Evolutionary conservation across 2,113 vertebrate genomes (phyloP).

Genomic region (Psephotus haematonotus): DNA sequence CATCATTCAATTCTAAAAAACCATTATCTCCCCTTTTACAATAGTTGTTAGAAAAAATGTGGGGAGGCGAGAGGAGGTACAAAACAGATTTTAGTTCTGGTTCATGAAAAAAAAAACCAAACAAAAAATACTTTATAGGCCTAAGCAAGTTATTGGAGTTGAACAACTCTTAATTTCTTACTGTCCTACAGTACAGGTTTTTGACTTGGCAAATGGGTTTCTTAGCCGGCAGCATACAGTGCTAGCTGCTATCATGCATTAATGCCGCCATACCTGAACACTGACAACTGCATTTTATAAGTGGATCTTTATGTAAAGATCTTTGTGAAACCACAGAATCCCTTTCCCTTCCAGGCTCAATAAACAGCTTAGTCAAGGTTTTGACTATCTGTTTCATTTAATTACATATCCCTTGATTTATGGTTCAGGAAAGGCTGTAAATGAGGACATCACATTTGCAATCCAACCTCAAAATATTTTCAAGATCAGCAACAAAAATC

Average conservation of each 20-base stretch:
- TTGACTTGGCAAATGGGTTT: neutral
- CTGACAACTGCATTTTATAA: constrained; percentile 3
- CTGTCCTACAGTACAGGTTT: neutral
- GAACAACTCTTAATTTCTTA: neutral
- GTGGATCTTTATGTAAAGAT: constrained; percentile 36
- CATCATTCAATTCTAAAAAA: neutral
- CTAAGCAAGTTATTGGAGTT: neutral
- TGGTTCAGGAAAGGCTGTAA: constrained; percentile 52
- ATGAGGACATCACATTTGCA: constrained; percentile 52
- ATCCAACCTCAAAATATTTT: constrained; percentile 52
- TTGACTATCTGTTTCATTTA: constrained; percentile 59
- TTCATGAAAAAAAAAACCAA: neutral
- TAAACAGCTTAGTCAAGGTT: constrained; percentile 58
- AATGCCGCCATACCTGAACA: neutral
- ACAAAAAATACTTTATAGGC: neutral
- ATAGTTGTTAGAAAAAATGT: neutral
- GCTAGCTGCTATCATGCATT: neutral
- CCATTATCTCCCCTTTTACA: neutral
- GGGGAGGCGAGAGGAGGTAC: neutral
- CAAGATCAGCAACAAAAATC: constrained; percentile 62
- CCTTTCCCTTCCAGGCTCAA: constrained; percentile 26
- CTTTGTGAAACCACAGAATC: constrained; percentile 13
- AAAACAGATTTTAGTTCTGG: neutral
- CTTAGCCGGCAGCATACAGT: neutral
- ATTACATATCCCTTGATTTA: constrained; percentile 59